Conservation (phyloP, 2,113 vertebrate species). For the Siniperca knerii region DNA sequence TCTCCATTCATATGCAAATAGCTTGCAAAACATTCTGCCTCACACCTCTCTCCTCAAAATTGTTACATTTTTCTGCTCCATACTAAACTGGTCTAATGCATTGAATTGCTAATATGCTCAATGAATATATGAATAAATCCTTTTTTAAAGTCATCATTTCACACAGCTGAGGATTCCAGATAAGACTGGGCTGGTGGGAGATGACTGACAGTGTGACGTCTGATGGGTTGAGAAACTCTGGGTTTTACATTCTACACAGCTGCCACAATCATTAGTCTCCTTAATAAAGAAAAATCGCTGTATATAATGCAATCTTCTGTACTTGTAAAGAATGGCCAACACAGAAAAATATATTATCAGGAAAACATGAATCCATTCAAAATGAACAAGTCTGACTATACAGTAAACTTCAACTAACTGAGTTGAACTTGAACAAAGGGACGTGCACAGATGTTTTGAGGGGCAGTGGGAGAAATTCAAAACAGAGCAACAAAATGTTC, state of each 20-base stretch:
- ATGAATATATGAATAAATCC: constrained; percentile 79
- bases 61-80: constrained; percentile 44
- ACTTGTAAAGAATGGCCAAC: neutral
- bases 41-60: constrained; percentile 48
- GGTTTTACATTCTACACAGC: constrained; percentile 7
- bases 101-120: constrained; percentile 68
- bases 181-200: constrained; percentile 25
- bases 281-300: constrained; percentile 25
- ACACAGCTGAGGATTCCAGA: constrained; percentile 37
- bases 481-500: neutral
- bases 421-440: neutral
- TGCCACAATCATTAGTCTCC: neutral
- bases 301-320: neutral
- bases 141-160: constrained; percentile 60
- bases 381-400: neutral
- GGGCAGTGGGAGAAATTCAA: neutral
- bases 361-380: neutral
- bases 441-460: neutral
- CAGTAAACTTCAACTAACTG: neutral
- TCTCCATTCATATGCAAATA: constrained; percentile 73
- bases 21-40: constrained; percentile 39
- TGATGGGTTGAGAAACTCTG: constrained; percentile 29
- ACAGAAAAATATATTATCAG: neutral
- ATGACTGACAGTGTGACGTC: constrained; percentile 47
- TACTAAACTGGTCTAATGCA: constrained; percentile 50